Base-by-base conservation (phyloP, 2,888 invertebrate genomes). In the Helicoverpa assulta region DNA sequence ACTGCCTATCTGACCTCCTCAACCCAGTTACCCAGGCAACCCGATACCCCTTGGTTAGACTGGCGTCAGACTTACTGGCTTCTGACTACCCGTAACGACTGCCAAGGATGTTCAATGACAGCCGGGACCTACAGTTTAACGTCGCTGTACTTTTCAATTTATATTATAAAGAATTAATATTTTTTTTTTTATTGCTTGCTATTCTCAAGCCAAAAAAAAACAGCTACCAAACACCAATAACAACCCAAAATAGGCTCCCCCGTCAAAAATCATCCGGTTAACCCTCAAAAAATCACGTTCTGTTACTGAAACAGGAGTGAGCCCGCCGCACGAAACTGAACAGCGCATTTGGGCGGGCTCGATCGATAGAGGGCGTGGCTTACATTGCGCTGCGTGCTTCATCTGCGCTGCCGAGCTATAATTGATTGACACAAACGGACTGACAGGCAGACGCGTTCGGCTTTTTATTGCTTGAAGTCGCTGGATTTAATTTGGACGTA, bases 371-470 rank as follows among this genome's bases (percentile, higher is more conserved):
- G 86, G 94, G 94, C 93, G 94, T 88, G 87, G 92, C 89, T 76
- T 81, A 84, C 86, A 91, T 26, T 26, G 90, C 89, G 90, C 93
- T 93, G 95, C 94, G 94, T 92, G 84, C 85, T 85, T 86, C 86
- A 87, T 88, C 89, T 92, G 93, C 92, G 91, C 89, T 86, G 86
- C 83, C 86, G 12, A 85, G 83, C 86, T 83, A 85, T 93, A 95
- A 95, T 95, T 95, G 95, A 95, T 94, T 95, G 95, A 94, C 95
- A 94, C 88, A 90, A 91, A 91, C 91, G 89, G 89, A 91, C 91
- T 90, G 94, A 92, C 94, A 92, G 90, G 88, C 92, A 91, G 90
- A 90, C 92, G 90, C 90, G 79, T 78, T 75, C 76, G 67, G 69
- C 83, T 85, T 94, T 94, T 94, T 94, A 93, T 93, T 93, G 93